Conservation (phyloP, 30 jellyfish, hydroid and myxozoan genomes). For the Calvadosia cruxmelitensis region DNA sequence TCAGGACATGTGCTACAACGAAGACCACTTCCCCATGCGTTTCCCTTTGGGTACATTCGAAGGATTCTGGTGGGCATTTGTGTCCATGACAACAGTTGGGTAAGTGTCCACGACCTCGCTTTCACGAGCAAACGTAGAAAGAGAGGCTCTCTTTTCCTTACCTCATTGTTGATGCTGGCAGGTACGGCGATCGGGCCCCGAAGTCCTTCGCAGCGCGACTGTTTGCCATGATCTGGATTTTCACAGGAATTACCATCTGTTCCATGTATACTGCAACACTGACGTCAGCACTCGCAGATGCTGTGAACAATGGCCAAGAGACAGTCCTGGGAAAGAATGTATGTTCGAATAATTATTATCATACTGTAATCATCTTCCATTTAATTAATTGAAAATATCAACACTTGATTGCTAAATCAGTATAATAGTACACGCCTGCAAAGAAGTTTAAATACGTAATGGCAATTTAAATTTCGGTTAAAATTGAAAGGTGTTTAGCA, state of each 20-base stretch:
- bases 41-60: not conserved
- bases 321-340: slow-evolving; percentile 68
- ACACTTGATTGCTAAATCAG: no score
- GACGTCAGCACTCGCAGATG: slow-evolving; percentile 63
- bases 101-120: not conserved
- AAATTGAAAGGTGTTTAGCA: no score
- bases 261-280: slow-evolving; percentile 84
- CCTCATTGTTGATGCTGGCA: no score
- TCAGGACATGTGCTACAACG: not conserved
- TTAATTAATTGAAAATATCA: no score
- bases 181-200: slow-evolving; percentile 90
- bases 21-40: not conserved
- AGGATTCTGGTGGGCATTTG: not conserved
- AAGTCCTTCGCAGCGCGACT: slow-evolving; percentile 69
- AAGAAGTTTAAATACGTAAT: no score
- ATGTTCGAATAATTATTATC: not conserved
- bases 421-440: no score
- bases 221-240: slow-evolving; percentile 76
- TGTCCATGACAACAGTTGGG: slow-evolving; percentile 1
- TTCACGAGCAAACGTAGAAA: no score
- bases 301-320: slow-evolving; percentile 31
- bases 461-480: no score
- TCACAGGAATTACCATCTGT: slow-evolving; percentile 67
- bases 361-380: no score
- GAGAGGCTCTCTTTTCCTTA: no score